Evolutionary conservation across 2,797 vertebrate genomes (phyloP).

Genomic region (Gymnodraco acuticeps): DNA sequence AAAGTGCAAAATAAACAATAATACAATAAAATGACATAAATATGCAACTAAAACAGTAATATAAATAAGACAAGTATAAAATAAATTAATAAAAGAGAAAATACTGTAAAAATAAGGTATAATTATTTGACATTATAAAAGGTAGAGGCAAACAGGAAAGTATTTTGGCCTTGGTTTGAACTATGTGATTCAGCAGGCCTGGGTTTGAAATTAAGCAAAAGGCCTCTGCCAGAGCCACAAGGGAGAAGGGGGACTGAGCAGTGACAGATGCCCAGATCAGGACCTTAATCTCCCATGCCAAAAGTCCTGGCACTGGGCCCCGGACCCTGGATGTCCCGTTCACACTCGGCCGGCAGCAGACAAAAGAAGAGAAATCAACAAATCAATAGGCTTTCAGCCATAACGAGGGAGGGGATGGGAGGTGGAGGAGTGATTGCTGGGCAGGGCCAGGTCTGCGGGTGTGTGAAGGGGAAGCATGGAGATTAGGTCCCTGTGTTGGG

Average conservation of each 20-base stretch:
- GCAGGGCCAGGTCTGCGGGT: slow-evolving; percentile 35
- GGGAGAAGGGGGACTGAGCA: slow-evolving; percentile 38
- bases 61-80: too few species aligned
- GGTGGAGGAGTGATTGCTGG: slow-evolving; percentile 38
- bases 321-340: slow-evolving; percentile 70
- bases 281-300: slow-evolving; percentile 76
- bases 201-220: slow-evolving; percentile 16
- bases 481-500: slow-evolving; percentile 62
- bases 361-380: slow-evolving; percentile 83
- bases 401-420: slow-evolving; percentile 55
- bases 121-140: too few species aligned
- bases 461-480: slow-evolving; percentile 57
- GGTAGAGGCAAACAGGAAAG: too few species aligned
- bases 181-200: too few species aligned
- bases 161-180: too few species aligned
- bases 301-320: slow-evolving; percentile 75
- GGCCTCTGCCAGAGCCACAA: slow-evolving; percentile 18
- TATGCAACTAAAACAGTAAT: too few species aligned
- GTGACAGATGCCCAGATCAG: slow-evolving; percentile 77
- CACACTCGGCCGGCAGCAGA: slow-evolving; percentile 70
- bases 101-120: too few species aligned
- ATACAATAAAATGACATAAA: too few species aligned
- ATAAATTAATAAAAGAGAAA: too few species aligned
- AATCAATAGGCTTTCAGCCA: slow-evolving; percentile 81
- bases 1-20: too few species aligned